Evolutionary conservation across 2,797 vertebrate species (phyloP), one percentile per base, ranked within the genome.

Genomic region (Chelonia mydas): DNA sequence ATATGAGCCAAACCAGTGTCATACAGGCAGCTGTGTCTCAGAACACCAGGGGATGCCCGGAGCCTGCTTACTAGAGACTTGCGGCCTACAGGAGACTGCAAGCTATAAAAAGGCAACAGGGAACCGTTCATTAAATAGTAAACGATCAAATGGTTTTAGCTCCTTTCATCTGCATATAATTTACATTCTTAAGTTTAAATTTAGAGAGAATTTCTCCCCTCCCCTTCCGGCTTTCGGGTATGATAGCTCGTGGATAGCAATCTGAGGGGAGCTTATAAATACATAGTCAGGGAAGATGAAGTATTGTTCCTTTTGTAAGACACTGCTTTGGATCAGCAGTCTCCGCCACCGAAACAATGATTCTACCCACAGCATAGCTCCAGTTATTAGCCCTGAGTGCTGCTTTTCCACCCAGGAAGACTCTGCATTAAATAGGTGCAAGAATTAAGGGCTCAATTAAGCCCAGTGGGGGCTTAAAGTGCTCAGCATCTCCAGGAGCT

Each of bases 91-190:
- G 93, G 82, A 96, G 72, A 96, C 92, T 25, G 88, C 41, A 95
- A 88, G 59, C 93, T 97, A 96, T 92, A 95, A 96, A 96, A 97
- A 96, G 91, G 96, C 96, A 96, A 97, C 2, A n/a, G 80, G 94
- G 91, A 97, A 85, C 88, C 95, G 90, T 97, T 96, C 96, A 97
- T 98, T 96, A 97, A 96, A 95, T 91, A 97, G 94, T 90, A 97
- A 95, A 3, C 94, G 1, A 96, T 96, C 95, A 96, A 96, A 97
- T 77, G 96, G 82, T 92, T 96, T 98, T 95, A 96, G 95, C 90
- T 95, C 94, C 91, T 94, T 97, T 98, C 93, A 90, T 97, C 97
- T 94, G 95, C 96, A 97, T 85, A 92, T 96, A 95, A 96, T 97
- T 97, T 97, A 95, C 88, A 94, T 94, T 96, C 96, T 93, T 86